Conservation (phyloP, 2,888 invertebrate genomes). For the Pyralis farinalis region DNA sequence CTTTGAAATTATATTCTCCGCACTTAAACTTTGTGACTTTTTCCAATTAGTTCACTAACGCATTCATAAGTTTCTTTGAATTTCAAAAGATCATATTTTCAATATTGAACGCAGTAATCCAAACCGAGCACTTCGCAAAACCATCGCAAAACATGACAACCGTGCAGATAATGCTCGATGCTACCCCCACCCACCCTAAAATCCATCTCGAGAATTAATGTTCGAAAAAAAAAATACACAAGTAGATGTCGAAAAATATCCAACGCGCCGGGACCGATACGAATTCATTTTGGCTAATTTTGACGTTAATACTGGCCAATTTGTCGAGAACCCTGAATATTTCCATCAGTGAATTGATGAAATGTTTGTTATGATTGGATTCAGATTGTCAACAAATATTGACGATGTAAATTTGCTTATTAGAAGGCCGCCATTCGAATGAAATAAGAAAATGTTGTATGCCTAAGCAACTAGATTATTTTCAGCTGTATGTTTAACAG, state of each 20-base stretch:
- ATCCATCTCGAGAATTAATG: slow-evolving; percentile 67
- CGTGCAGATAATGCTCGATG: slow-evolving; percentile 22
- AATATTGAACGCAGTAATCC: slow-evolving; percentile 2
- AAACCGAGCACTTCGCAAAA: slow-evolving; percentile 8
- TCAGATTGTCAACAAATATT: too few relatives aligned
- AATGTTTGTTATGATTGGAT: background rate
- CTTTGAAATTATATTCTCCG: too few relatives aligned
- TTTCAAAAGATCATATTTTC: too few relatives aligned
- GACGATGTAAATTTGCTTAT: too few relatives aligned
- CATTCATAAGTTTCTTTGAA: too few relatives aligned
- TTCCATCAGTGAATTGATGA: too few relatives aligned
- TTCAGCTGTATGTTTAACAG: too few relatives aligned
- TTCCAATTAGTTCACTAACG: too few relatives aligned
- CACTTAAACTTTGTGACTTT: too few relatives aligned
- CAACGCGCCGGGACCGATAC: slow-evolving; percentile 42
- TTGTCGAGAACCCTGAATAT: slow-evolving; percentile 18
- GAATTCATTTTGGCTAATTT: slow-evolving; percentile 58
- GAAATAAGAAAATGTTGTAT: too few relatives aligned
- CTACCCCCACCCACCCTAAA: slow-evolving; percentile 33
- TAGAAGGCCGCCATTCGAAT: too few relatives aligned
- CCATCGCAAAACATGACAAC: slow-evolving; percentile 29
- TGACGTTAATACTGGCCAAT: slow-evolving; percentile 25
- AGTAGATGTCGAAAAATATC: slow-evolving; percentile 48
- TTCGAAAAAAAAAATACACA: slow-evolving; percentile 54
- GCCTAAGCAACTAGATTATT: too few relatives aligned